Evolutionary conservation across 2,797 vertebrate species (phyloP).

Genomic region (Urocyon cinereoargenteus): DNA sequence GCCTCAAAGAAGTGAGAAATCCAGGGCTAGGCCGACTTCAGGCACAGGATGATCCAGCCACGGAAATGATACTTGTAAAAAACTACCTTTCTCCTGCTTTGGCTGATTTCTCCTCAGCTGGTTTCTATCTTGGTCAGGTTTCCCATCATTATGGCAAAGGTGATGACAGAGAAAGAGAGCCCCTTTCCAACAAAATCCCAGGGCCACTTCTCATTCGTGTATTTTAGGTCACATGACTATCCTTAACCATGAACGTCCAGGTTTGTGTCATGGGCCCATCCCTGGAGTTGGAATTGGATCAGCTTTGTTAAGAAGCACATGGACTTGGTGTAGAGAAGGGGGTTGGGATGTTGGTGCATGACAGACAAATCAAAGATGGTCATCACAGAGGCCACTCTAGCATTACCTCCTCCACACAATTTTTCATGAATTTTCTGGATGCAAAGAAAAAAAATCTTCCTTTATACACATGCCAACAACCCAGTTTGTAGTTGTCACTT

Average conservation of each 20-base stretch:
- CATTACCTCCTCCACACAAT: no score
- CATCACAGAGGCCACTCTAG: rapidly evolving
- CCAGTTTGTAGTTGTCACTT: no score
- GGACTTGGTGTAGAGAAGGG: background rate
- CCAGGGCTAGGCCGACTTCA: background rate
- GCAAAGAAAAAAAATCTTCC: background rate
- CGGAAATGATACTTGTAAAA: background rate
- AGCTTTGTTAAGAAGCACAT: background rate
- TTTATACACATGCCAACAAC: background rate
- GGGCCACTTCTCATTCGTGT: background rate
- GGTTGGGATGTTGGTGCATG: rapidly evolving
- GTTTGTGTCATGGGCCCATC: background rate
- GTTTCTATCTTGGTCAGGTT: background rate
- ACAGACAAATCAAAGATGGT: background rate
- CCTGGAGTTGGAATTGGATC: background rate
- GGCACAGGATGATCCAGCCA: background rate
- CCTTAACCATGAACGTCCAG: background rate
- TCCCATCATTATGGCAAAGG: background rate
- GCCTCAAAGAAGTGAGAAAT: background rate
- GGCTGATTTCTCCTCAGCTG: background rate
- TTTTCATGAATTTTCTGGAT: background rate
- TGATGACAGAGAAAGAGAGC: background rate
- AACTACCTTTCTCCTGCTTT: background rate
- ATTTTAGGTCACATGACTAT: background rate
- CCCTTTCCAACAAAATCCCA: background rate